Evolutionary conservation across 2,888 invertebrate genomes (phyloP).

Genomic region (Tenthredo amoena): DNA sequence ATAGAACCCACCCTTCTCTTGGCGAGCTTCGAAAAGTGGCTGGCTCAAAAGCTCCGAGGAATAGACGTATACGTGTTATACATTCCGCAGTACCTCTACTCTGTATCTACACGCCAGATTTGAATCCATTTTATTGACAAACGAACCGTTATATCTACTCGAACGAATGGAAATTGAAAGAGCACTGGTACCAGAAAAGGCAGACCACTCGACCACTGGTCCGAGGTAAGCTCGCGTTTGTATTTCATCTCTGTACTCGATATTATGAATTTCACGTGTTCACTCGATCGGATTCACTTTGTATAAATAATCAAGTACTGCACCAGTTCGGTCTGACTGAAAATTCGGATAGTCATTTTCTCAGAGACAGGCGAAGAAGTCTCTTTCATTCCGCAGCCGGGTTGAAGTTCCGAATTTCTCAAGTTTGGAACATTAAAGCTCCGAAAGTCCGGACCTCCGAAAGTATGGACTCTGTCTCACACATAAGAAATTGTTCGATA

Average conservation of each 20-base stretch:
- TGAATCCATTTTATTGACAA: constrained; percentile 37
- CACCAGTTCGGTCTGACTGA: background rate
- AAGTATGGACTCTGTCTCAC: background rate
- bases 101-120: background rate
- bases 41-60: background rate
- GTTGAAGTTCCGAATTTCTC: background rate
- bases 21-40: background rate
- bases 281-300: background rate
- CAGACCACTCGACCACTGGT: constrained; percentile 22
- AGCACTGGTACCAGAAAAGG: constrained; percentile 9
- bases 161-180: constrained; percentile 28
- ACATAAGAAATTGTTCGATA: background rate
- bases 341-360: background rate
- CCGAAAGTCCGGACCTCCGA: too few species aligned
- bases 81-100: background rate
- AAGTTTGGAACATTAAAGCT: background rate
- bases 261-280: background rate
- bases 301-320: background rate
- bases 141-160: constrained; percentile 34
- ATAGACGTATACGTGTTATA: background rate
- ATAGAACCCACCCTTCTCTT: background rate
- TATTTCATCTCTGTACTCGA: constrained; percentile 3
- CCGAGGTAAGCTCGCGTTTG: background rate
- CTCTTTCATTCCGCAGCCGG: too few species aligned
- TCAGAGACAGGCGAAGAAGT: too few species aligned